Evolutionary conservation across 2,888 invertebrate species (phyloP), one percentile per base, ranked within the genome.

Genomic region (Nebria salina): DNA sequence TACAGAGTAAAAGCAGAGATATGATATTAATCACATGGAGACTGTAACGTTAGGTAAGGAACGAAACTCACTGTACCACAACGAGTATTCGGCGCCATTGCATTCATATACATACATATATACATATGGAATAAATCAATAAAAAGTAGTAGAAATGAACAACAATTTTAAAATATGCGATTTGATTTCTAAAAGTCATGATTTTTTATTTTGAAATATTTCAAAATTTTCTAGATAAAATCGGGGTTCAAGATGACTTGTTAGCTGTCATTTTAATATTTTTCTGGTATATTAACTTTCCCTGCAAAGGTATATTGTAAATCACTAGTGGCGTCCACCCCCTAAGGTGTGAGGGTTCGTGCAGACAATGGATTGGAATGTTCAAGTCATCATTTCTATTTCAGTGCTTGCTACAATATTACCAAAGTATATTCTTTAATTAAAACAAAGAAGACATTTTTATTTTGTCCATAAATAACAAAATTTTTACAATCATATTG

Each of bases 11-110:
- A 65, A 74, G 70, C 75, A 70, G 43, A 79, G 75, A 41, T 75
- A 74, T 75, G 75, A 80, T 75, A 80, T 80, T 80, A 80, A 80
- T 80, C 80, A 75, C 70, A 75, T 25, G 70, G 80, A 75, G 80
- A 80, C 75, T 80, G 75, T 75, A 80, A 80, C 41, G 80, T 68
- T 75, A 70, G 41, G 72, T 70, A 64, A 80, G 64, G 64, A 80
- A 54, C 65, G 54, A 79, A 75, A 75, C 68, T 65, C 70, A 34
- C 34, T 34, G 70, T 70, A 70, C 66, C 66, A 66, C 66, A 66
- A 26, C 34, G 25, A 70, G 54, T 70, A 34, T 70, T 20, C 70
- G 15, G 70, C 20, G 25, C 34, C 34, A 70, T 70, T 70, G 11
- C 26, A 70, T 70, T 11, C 8, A n/a, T 70, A 34, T 20, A 54